phyloP scores from a whole-genome alignment of 2,888 invertebrate genomes.

The Papilio protenor region DNA sequence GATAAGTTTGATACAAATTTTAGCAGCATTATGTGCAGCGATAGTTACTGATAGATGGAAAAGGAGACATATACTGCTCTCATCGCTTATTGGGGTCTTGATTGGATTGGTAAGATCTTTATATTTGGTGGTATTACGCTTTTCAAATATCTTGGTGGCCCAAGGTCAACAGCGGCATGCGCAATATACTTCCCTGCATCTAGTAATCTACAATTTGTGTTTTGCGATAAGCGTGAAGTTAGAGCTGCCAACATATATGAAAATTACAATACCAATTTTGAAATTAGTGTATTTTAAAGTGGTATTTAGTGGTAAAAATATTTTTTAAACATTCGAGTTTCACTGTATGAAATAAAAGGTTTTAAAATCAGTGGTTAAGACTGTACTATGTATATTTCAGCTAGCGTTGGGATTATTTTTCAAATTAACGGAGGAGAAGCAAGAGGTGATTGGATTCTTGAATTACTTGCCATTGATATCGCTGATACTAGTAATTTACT shows the following conservation, averaged over 20 bases:
- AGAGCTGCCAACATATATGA: too few species aligned
- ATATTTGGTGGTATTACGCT: not conserved
- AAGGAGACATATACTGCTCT: conserved; percentile 54
- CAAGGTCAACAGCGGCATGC: too few species aligned
- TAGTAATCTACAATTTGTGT: too few species aligned
- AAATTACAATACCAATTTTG: too few species aligned
- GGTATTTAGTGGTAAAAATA: too few species aligned
- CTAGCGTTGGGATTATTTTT: conserved; percentile 16
- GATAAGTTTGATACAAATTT: conserved; percentile 61
- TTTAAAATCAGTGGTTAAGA: not conserved
- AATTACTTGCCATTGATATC: conserved; percentile 36
- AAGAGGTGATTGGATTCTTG: conserved; percentile 23
- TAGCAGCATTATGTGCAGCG: conserved; percentile 57
- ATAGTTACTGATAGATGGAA: conserved; percentile 59
- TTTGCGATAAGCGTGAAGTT: too few species aligned
- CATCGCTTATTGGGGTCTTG: conserved; percentile 50
- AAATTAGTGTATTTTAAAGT: too few species aligned
- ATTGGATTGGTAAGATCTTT: conserved; percentile 55
- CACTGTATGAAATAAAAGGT: not conserved
- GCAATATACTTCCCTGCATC: too few species aligned
- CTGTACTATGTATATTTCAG: not conserved
- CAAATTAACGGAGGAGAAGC: conserved; percentile 21
- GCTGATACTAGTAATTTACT: conserved; percentile 28
- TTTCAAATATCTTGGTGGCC: too few species aligned
- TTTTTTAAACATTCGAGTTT: not conserved